Evolutionary conservation across 2,888 invertebrate genomes (phyloP), one percentile per base, ranked within the genome.

Genomic region (Barypeithes pellucidus): DNA sequence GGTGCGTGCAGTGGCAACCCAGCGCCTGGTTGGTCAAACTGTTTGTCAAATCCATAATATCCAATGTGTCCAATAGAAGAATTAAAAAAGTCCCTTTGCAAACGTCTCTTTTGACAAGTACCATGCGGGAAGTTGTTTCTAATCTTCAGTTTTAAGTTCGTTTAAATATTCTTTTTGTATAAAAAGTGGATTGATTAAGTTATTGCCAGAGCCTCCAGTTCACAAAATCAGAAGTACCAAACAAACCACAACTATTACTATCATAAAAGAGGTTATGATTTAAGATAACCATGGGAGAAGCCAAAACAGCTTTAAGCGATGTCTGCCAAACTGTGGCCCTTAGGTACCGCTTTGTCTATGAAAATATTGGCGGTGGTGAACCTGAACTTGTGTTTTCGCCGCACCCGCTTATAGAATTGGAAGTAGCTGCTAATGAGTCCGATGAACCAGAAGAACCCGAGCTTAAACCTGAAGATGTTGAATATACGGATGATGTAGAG

Each of bases 401-500:
- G 8, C 85, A 86, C 76, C 81, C 83, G 73, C 78, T 86, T 36
- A 80, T 80, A 52, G 79, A 82, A 77, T 78, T 84, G 57, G 81
- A 85, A 80, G 79, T 83, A 50, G 79, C 80, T 18, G 59, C 72
- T 41, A 76, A 79, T 14, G 76, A 78, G 70, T 73, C 78, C n/a
- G 75, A 77, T 60, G 80, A 81, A 11, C 85, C 86, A 67, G 83
- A 84, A 71, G 81, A 84, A 66, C 74, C 77, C 33, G 81, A 86
- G 76, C 54, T 81, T 24, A 78, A 78, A 69, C 80, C 81, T 16
- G 82, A 82, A 70, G 78, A 77, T 75, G 87, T 88, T 77, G 87
- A 88, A 67, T 89, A 90, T 78, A 90, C 93, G 76, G 94, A 93
- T 79, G 94, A 96, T 86, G 90, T 95, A 8, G 91, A 91, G 70